Conservation (phyloP, 2,888 invertebrate genomes). For the Dryocosmus kuriphilus region DNA sequence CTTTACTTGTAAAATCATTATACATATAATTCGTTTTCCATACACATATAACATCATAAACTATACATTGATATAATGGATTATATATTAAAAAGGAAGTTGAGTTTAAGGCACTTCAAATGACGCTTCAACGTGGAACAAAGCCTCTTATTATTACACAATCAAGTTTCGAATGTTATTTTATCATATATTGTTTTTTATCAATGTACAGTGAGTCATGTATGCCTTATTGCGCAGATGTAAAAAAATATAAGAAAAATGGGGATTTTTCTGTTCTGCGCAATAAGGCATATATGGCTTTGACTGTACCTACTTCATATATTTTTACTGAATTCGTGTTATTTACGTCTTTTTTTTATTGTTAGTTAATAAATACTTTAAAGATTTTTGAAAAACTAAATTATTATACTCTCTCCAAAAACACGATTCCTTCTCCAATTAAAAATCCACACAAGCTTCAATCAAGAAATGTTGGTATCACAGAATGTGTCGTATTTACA, state of each 20-base stretch:
- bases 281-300: too few relatives aligned
- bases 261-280: too few relatives aligned
- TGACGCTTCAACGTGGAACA: not conserved
- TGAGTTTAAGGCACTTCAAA: conserved; percentile 65
- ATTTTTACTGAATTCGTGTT: conserved; percentile 23
- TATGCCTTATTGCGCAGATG: too few relatives aligned
- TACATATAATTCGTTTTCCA: conserved; percentile 48
- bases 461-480: conserved; percentile 63
- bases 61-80: conserved; percentile 1
- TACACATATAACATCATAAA: conserved; percentile 41
- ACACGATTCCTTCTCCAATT: not conserved
- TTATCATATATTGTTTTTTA: not conserved
- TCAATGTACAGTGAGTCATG: too few relatives aligned
- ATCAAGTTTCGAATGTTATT: not conserved
- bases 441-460: conserved; percentile 35
- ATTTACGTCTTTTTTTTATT: conserved; percentile 30
- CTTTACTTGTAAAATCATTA: conserved; percentile 50
- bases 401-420: not conserved
- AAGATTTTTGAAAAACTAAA: not conserved
- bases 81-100: conserved; percentile 53
- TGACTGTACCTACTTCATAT: too few relatives aligned
- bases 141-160: not conserved
- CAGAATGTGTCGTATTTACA: conserved; percentile 67
- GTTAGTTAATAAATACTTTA: conserved; percentile 4
- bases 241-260: too few relatives aligned